Evolutionary conservation across 1,140 invertebrate species (phyloP).

Genomic region (Drosophila tropicalis): DNA sequence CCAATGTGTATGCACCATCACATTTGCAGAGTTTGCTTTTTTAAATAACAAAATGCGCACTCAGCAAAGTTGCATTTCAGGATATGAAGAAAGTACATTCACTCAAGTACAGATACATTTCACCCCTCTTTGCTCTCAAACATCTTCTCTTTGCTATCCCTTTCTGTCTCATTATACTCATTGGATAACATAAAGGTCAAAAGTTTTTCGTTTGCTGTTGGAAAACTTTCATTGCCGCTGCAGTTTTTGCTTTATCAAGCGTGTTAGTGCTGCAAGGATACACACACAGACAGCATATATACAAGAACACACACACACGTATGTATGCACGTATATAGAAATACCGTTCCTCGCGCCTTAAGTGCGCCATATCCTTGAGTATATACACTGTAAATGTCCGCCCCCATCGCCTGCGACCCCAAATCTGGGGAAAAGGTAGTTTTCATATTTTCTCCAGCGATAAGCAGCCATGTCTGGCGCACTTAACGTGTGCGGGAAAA

Average conservation of each 20-base stretch:
- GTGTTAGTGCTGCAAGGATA: constrained; percentile 51
- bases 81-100: constrained; percentile 65
- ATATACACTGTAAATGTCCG: constrained; percentile 30
- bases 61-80: constrained; percentile 49
- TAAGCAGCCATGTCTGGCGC: constrained; percentile 58
- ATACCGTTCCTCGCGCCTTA: constrained; percentile 48
- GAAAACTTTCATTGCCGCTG: constrained; percentile 61
- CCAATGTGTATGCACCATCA: neutral
- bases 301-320: constrained; percentile 23
- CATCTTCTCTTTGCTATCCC: neutral
- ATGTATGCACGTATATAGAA: constrained; percentile 34
- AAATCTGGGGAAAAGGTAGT: constrained; percentile 55
- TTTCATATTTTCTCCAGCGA: constrained; percentile 76
- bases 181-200: constrained; percentile 69
- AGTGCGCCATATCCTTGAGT: constrained; percentile 62
- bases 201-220: constrained; percentile 77
- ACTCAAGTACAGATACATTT: constrained; percentile 22
- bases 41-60: constrained; percentile 56
- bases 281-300: constrained; percentile 31
- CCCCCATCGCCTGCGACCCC: constrained; percentile 26
- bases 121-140: neutral
- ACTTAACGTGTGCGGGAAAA: constrained; percentile 56
- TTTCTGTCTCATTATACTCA: constrained; percentile 5
- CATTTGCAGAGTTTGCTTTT: constrained; percentile 38
- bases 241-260: constrained; percentile 72